Conservation (phyloP, 2,888 invertebrate genomes). For the Microctonus aethiopoides region DNA sequence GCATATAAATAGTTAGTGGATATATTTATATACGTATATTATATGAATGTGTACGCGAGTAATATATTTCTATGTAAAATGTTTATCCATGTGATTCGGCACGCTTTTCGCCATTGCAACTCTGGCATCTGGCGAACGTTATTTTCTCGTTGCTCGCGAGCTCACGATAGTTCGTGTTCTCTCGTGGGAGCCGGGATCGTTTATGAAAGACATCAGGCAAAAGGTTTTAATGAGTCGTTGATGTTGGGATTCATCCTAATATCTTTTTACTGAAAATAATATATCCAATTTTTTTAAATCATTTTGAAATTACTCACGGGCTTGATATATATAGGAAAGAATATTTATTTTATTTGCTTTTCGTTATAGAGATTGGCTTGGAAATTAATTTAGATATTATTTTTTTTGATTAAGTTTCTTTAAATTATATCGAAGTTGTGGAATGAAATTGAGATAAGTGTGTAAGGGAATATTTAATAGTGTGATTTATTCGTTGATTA, state of each 20-base stretch:
- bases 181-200: constrained; percentile 31
- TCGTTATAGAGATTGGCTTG: not conserved
- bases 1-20: too few relatives aligned
- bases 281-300: constrained; percentile 19
- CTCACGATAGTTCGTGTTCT: constrained; percentile 10
- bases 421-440: not conserved
- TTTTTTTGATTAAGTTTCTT: not conserved
- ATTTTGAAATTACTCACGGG: constrained; percentile 42
- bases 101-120: constrained; percentile 27
- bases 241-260: not conserved
- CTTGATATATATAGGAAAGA: constrained; percentile 12
- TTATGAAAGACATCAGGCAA: constrained; percentile 21
- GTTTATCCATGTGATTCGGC: constrained; percentile 24
- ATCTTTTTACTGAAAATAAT: not conserved
- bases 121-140: constrained; percentile 32
- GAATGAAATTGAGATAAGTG: not conserved
- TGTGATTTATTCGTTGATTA: constrained; percentile 20
- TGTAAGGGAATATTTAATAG: not conserved
- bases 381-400: not conserved
- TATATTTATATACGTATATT: not conserved
- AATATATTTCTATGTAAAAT: too few relatives aligned
- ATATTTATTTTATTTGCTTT: not conserved
- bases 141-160: too few relatives aligned
- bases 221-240: constrained; percentile 29
- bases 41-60: too few relatives aligned